Conservation (phyloP, 2,113 vertebrate species). For the Catharus minimus region DNA sequence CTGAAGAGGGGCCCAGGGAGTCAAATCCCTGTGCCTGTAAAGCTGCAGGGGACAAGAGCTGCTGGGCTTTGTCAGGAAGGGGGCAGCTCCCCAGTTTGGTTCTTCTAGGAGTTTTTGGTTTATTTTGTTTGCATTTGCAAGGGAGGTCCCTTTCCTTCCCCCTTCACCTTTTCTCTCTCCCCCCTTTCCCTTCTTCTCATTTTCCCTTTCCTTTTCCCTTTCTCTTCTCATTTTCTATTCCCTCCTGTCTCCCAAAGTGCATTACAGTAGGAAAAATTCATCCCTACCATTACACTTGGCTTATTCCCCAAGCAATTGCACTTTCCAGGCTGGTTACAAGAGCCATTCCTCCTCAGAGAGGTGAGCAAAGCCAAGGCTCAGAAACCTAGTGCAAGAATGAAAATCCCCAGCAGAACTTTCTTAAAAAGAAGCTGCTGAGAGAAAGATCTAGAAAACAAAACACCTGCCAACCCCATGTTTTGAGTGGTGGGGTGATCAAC, state of each 20-base stretch:
- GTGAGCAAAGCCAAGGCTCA: neutral
- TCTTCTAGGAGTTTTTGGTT: neutral
- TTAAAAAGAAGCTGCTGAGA: neutral
- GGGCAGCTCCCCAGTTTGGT: neutral
- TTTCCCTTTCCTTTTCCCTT: neutral
- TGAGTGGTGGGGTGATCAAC: neutral
- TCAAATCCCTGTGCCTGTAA: neutral
- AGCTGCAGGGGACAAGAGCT: neutral
- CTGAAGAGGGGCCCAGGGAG: neutral
- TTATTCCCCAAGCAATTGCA: neutral
- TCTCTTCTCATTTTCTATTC: neutral
- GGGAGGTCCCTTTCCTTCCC: neutral
- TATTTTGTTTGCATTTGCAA: neutral
- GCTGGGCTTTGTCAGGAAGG: neutral
- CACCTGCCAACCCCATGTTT: neutral
- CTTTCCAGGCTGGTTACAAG: neutral
- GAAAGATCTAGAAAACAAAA: neutral
- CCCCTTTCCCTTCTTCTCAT: neutral
- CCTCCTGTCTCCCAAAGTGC: neutral
- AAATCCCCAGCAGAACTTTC: accelerated
- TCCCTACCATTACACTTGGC: neutral
- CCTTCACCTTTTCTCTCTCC: accelerated
- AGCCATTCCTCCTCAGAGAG: neutral
- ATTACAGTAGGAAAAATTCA: neutral
- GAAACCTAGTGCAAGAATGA: neutral